phyloP scores from a whole-genome alignment of 2,797 vertebrate species.

The Clamator glandarius region DNA sequence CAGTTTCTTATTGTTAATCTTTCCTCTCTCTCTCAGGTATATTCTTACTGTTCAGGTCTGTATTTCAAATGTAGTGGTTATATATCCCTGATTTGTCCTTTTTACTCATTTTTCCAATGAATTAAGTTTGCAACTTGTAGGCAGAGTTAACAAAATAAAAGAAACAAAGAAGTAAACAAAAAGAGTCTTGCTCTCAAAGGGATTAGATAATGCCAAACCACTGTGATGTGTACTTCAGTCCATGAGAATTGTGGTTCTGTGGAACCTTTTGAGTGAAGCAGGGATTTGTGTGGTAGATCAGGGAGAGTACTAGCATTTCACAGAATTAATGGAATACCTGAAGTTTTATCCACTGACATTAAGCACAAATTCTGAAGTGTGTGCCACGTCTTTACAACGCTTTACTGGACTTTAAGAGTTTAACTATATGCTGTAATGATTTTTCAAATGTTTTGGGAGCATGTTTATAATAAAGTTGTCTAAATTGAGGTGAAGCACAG shows the following conservation, averaged over 20 bases:
- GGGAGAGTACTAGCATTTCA: neutral
- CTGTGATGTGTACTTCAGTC: neutral
- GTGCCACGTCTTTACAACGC: neutral
- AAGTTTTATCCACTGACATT: neutral
- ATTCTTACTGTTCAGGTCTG: neutral
- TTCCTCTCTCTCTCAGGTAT: neutral
- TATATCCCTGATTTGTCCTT: neutral
- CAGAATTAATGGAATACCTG: neutral
- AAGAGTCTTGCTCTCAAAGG: neutral
- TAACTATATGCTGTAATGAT: accelerated
- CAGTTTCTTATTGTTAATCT: neutral
- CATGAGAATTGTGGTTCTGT: neutral
- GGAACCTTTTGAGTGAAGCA: neutral
- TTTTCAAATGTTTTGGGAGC: neutral
- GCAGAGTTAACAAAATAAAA: neutral
- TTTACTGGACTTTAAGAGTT: neutral
- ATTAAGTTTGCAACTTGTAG: neutral
- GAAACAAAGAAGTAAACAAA: neutral
- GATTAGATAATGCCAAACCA: neutral
- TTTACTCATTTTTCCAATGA: neutral
- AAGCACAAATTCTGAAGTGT: neutral
- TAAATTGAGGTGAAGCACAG: neutral
- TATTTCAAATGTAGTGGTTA: neutral
- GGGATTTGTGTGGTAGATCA: neutral
- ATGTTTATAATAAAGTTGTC: neutral